phyloP scores from a whole-genome alignment of 1,140 invertebrate genomes.

The Drosophila baimaii region DNA sequence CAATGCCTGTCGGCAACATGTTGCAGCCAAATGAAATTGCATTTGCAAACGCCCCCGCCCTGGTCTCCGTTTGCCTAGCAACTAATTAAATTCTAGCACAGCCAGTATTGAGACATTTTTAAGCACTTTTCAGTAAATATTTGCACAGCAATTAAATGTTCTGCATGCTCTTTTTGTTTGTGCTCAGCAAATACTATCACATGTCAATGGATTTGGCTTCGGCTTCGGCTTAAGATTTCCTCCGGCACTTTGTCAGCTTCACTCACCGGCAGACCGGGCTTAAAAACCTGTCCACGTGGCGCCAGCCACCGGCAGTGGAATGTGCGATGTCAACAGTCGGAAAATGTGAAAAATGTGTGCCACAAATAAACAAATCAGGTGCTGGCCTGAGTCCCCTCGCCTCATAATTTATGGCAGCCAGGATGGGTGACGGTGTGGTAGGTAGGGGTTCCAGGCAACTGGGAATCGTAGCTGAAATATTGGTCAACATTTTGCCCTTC shows the following conservation, averaged over 20 bases:
- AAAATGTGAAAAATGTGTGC: slow-evolving; percentile 64
- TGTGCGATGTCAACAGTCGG: slow-evolving; percentile 47
- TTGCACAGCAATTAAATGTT: slow-evolving; percentile 58
- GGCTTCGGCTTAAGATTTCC: slow-evolving; percentile 9
- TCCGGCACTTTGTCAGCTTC: slow-evolving; percentile 40
- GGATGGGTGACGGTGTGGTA: slow-evolving; percentile 34
- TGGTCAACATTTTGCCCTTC: slow-evolving; percentile 62
- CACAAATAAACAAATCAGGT: slow-evolving; percentile 78
- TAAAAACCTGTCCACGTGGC: slow-evolving; percentile 30
- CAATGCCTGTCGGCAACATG: slow-evolving; percentile 7
- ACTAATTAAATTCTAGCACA: slow-evolving; percentile 61
- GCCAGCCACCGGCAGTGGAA: slow-evolving; percentile 18
- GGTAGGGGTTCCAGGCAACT: slow-evolving; percentile 12
- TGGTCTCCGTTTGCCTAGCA: slow-evolving; percentile 15
- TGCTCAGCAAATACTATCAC: slow-evolving; percentile 24
- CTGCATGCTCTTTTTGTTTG: slow-evolving; percentile 33
- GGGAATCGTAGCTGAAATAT: slow-evolving; percentile 67
- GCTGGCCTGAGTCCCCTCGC: slow-evolving; percentile 34
- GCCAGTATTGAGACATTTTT: slow-evolving; percentile 32
- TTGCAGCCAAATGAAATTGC: slow-evolving; percentile 11
- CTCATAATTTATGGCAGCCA: slow-evolving; percentile 61
- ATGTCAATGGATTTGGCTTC: slow-evolving; percentile 24
- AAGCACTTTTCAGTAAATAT: slow-evolving; percentile 47
- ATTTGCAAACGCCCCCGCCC: background rate
- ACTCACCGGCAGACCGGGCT: background rate